phyloP scores from a whole-genome alignment of 2,797 vertebrate species.

The Microctenopoma lineatum region DNA sequence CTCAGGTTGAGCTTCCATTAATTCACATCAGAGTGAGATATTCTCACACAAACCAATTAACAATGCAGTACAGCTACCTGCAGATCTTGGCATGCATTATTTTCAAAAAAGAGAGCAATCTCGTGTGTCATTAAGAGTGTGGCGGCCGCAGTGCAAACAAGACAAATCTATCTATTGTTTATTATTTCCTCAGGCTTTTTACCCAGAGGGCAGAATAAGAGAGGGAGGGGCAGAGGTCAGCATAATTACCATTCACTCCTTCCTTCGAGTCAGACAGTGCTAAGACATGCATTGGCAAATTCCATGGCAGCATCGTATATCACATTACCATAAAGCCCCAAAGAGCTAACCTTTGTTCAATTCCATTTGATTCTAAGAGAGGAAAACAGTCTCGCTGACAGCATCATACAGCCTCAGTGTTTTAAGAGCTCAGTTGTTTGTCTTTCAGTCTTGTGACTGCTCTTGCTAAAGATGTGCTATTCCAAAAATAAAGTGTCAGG shows the following conservation, averaged over 20 bases:
- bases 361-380: slow-evolving; percentile 79
- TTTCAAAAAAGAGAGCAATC: slow-evolving; percentile 70
- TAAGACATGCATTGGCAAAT: slow-evolving; percentile 82
- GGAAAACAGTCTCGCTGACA: slow-evolving; percentile 71
- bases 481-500: slow-evolving; percentile 84
- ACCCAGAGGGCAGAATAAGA: slow-evolving; percentile 79
- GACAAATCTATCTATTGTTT: slow-evolving; percentile 84
- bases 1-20: slow-evolving; percentile 65
- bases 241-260: slow-evolving; percentile 79
- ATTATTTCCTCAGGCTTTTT: slow-evolving; percentile 79
- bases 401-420: slow-evolving; percentile 66
- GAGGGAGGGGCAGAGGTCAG: slow-evolving; percentile 79
- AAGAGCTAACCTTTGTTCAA: slow-evolving; percentile 82
- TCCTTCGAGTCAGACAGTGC: slow-evolving; percentile 77
- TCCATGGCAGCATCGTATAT: slow-evolving; percentile 80
- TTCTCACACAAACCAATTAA: slow-evolving; percentile 72
- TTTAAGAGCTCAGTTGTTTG: slow-evolving; percentile 82
- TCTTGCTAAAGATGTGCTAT: slow-evolving; percentile 81
- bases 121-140: slow-evolving; percentile 68
- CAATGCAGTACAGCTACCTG: slow-evolving; percentile 68
- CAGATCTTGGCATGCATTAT: slow-evolving; percentile 66
- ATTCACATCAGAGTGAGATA: slow-evolving; percentile 79
- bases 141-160: slow-evolving; percentile 75
- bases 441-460: slow-evolving; percentile 83
- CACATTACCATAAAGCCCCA: slow-evolving; percentile 82